Conservation (phyloP, 2,888 invertebrate genomes). For the Heliconius sara region DNA sequence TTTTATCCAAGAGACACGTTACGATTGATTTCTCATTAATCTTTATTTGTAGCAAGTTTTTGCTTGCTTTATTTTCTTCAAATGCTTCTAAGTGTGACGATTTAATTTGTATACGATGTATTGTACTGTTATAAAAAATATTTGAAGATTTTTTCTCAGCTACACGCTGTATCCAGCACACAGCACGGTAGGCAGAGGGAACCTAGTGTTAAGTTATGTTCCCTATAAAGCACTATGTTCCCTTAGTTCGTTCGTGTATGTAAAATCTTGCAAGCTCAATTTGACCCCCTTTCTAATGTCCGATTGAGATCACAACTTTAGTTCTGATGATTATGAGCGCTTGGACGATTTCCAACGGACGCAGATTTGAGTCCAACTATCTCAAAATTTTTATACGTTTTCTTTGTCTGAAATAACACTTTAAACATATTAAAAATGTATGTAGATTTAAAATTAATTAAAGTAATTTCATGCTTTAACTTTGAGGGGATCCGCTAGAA, state of each 20-base stretch:
- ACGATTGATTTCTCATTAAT: slow-evolving; percentile 83
- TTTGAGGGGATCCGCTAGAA: slow-evolving; percentile 58
- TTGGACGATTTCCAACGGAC: not conserved
- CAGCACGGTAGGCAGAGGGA: too few relatives aligned
- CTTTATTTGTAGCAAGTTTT: slow-evolving; percentile 77
- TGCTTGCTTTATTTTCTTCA: slow-evolving; percentile 39
- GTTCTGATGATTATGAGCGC: not conserved
- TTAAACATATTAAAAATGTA: too few relatives aligned
- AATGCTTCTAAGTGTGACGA: not conserved
- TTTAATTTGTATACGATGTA: not conserved
- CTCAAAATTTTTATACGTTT: not conserved
- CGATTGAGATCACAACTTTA: too few relatives aligned
- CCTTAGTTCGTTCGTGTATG: too few relatives aligned
- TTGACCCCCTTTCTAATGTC: too few relatives aligned
- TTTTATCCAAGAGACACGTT: slow-evolving; percentile 74
- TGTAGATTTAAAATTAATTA: slow-evolving; percentile 6
- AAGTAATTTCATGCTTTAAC: slow-evolving; percentile 38
- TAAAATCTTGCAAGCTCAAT: too few relatives aligned
- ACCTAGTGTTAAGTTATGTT: too few relatives aligned
- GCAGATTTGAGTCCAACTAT: not conserved
- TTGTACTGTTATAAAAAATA: too few relatives aligned
- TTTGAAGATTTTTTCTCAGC: too few relatives aligned
- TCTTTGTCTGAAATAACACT: not conserved
- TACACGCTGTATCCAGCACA: too few relatives aligned
- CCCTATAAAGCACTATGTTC: too few relatives aligned